A percentile compares a stretch with the other conserved stretches of the same genome.
These are phyloP conservation scores for Sinella curviseta DNA, from an alignment of 1,140 invertebrate genomes.

Conservation along the genomic window DNA sequence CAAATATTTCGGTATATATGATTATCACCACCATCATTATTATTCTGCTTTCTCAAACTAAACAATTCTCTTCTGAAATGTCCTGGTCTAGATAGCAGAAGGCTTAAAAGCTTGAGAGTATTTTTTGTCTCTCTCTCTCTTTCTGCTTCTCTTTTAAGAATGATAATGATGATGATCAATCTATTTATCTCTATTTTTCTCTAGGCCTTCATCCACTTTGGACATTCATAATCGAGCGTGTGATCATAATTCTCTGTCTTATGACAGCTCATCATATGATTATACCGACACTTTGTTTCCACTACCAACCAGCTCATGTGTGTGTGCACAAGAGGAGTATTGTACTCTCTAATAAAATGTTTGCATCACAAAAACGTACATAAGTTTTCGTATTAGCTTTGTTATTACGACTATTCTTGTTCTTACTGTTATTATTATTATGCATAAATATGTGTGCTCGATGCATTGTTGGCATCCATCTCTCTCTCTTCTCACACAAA, in stretches of 20 bases:
- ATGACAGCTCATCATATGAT: slow-evolving; percentile 26
- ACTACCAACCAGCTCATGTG: neutral
- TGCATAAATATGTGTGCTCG: no score
- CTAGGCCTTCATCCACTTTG: slow-evolving; percentile 16
- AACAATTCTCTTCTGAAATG: neutral
- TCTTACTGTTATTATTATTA: no score
- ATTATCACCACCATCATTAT: neutral
- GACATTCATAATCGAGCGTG: slow-evolving; percentile 28
- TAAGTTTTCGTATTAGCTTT: no score
- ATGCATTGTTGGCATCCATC: no score
- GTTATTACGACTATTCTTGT: no score
- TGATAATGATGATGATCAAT: slow-evolving; percentile 24
- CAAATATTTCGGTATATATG: neutral
- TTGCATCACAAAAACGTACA: neutral
- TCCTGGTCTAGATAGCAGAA: neutral
- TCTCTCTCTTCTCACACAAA: no score
- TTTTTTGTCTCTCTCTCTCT: neutral
- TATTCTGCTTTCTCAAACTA: neutral
- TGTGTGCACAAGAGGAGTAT: neutral
- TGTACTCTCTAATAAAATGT: neutral
- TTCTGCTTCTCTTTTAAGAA: neutral
- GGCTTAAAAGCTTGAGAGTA: neutral
- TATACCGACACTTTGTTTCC: slow-evolving; percentile 13
- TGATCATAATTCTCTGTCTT: slow-evolving; percentile 28
- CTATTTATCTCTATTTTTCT: slow-evolving; percentile 28